Conservation (phyloP, 2,888 invertebrate genomes). For the Caenorhabditis imperialis region DNA sequence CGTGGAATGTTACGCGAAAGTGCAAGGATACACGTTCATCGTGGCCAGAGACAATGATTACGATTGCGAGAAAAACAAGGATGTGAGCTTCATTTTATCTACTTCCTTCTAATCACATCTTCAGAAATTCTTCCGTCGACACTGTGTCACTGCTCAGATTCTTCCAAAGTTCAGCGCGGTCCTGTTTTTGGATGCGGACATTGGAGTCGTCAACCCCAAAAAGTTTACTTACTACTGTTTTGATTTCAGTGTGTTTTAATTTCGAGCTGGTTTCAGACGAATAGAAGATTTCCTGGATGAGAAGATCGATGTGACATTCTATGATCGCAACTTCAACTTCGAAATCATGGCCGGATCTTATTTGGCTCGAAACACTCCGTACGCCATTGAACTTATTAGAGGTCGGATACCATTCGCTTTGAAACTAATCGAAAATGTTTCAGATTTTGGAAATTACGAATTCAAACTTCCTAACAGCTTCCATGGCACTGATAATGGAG, state of each 20-base stretch:
- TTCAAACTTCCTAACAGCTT: slow-evolving; percentile 51
- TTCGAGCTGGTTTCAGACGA: slow-evolving; percentile 11
- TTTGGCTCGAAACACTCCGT: slow-evolving; percentile 44
- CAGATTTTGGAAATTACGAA: slow-evolving; percentile 44
- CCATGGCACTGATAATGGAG: slow-evolving; percentile 63
- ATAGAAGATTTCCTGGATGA: slow-evolving; percentile 51
- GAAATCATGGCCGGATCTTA: slow-evolving; percentile 54
- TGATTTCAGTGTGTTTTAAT: not conserved
- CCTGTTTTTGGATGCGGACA: slow-evolving; percentile 57
- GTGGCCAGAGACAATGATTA: not conserved
- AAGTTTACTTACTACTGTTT: slow-evolving; percentile 2
- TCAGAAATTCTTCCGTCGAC: slow-evolving; percentile 60
- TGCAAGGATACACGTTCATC: slow-evolving; percentile 7
- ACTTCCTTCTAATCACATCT: not conserved
- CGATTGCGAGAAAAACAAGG: slow-evolving; percentile 35
- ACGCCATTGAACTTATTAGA: slow-evolving; percentile 28
- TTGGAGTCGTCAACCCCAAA: slow-evolving; percentile 60
- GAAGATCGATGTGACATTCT: slow-evolving; percentile 40
- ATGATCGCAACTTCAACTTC: slow-evolving; percentile 48
- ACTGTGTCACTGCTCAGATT: slow-evolving; percentile 49
- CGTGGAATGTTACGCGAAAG: slow-evolving; percentile 14
- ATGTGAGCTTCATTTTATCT: slow-evolving; percentile 24
- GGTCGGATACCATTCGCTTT: not conserved
- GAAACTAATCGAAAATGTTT: not conserved
- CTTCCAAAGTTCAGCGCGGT: slow-evolving; percentile 43